Percentiles rank a stretch among this genome's conserved stretches.
Evolutionary conservation across 1,140 invertebrate species (phyloP).

Genomic region (Panonychus citri): DNA sequence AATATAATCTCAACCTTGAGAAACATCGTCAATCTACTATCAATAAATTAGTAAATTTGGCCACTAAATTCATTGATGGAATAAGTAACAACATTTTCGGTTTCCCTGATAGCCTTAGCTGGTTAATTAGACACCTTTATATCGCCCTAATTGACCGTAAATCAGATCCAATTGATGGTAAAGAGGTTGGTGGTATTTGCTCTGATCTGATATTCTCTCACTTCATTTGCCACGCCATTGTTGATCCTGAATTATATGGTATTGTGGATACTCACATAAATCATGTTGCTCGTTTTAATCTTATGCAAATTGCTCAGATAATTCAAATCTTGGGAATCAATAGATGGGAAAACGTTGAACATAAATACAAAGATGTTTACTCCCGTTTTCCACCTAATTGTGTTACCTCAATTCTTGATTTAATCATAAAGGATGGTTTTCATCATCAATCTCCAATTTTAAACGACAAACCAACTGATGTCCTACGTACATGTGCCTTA

Average conservation of each 20-base stretch:
- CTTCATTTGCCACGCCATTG: slow-evolving; percentile 86
- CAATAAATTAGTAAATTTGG: slow-evolving; percentile 52
- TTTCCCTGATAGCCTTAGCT: slow-evolving; percentile 50
- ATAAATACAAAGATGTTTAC: slow-evolving; percentile 8
- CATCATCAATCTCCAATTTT: background rate
- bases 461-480: slow-evolving; percentile 30
- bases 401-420: slow-evolving; percentile 44
- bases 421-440: slow-evolving; percentile 33
- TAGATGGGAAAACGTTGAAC: slow-evolving; percentile 50
- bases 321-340: slow-evolving; percentile 67
- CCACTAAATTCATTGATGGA: slow-evolving; percentile 55
- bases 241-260: slow-evolving; percentile 86
- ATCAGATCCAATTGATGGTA: slow-evolving; percentile 20
- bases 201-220: slow-evolving; percentile 77
- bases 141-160: slow-evolving; percentile 23
- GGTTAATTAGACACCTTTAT: slow-evolving; percentile 33
- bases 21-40: slow-evolving; percentile 51
- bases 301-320: slow-evolving; percentile 62
- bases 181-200: slow-evolving; percentile 46
- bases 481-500: slow-evolving; percentile 32
- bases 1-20: slow-evolving; percentile 43
- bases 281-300: slow-evolving; percentile 65
- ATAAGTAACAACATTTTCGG: slow-evolving; percentile 66
- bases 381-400: slow-evolving; percentile 26
- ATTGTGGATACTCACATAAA: slow-evolving; percentile 68